Evolutionary conservation across 2,797 vertebrate genomes (phyloP), one percentile per base, ranked within the genome.

Genomic region (Liparis tanakae): DNA sequence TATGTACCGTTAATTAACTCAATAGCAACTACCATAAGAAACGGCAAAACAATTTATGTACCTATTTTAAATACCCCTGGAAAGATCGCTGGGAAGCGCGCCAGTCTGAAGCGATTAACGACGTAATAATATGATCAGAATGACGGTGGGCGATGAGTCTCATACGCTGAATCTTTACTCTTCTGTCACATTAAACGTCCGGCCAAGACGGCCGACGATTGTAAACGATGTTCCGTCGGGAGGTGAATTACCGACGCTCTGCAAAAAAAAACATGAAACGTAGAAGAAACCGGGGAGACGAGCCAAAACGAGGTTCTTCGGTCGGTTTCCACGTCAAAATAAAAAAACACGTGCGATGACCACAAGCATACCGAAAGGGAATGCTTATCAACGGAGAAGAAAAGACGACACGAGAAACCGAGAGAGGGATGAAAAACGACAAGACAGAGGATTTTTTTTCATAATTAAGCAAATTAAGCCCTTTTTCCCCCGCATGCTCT

Each of bases 401-500:
- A 57, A 70, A 72, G 56, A 78, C 68, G 68, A 85, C 68, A 77
- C 83, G 7, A 46, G 34, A 72, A 77, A 58, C 41, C 10, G 44
- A 66, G 30, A 73, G 59, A 65, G 14, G 25, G 55, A 75, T 63
- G 20, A 66, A 75, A 67, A 70, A 85, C 64, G 43, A 71, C 82
- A 67, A 30, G 70, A 70, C 66, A 70, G 70, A 36, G 36, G 8
- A n/a, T n/a, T n/a, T n/a, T n/a, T n/a, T n/a, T n/a, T n/a, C n/a
- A n/a, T n/a, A n/a, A n/a, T n/a, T n/a, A n/a, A n/a, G 84, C 82
- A 85, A 89, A 92, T 91, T 83, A 92, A 88, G 84, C 74, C 79
- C 72, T 90, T 90, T 93, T 92, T 88, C 25, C 25, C 25, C 25
- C 25, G 87, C 85, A 91, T 90, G 85, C 86, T 92, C 85, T 90